Conservation (phyloP, 2,888 invertebrate species). For the Habrosyne pyritoides region DNA sequence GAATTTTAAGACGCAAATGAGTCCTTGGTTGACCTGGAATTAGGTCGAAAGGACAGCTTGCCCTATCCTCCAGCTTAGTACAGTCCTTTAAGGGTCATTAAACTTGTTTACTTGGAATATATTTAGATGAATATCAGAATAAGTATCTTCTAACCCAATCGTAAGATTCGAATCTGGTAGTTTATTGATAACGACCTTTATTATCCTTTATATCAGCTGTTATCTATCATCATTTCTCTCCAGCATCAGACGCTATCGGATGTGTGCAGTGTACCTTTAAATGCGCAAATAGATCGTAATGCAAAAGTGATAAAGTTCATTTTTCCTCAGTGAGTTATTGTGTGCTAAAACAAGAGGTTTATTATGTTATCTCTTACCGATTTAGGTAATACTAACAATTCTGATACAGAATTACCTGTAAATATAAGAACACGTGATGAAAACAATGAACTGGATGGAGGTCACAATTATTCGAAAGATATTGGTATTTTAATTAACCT, state of each 20-base stretch:
- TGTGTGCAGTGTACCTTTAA: not conserved
- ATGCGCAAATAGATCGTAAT: not conserved
- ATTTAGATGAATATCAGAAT: not conserved
- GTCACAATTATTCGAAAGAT: not conserved
- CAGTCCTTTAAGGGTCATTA: not conserved
- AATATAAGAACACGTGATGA: not conserved
- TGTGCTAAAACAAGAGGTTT: too few relatives aligned
- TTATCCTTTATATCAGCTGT: not conserved
- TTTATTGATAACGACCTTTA: not conserved
- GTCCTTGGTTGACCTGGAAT: not conserved
- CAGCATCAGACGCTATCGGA: not conserved
- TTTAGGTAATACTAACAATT: not conserved
- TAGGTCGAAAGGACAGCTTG: not conserved
- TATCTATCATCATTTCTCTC: not conserved
- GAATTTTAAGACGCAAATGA: not conserved
- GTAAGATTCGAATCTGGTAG: not conserved
- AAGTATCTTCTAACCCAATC: not conserved
- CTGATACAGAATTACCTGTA: not conserved
- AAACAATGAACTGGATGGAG: not conserved
- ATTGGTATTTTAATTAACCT: not conserved
- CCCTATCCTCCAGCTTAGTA: not conserved
- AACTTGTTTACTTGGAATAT: not conserved
- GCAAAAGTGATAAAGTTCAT: not conserved
- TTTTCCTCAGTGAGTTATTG: not conserved
- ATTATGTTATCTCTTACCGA: not conserved